These are phyloP conservation scores for Aurelia coerulea DNA, from an alignment of 30 jellyfish, hydroid and myxozoan genomes.

Conservation along the genomic window DNA sequence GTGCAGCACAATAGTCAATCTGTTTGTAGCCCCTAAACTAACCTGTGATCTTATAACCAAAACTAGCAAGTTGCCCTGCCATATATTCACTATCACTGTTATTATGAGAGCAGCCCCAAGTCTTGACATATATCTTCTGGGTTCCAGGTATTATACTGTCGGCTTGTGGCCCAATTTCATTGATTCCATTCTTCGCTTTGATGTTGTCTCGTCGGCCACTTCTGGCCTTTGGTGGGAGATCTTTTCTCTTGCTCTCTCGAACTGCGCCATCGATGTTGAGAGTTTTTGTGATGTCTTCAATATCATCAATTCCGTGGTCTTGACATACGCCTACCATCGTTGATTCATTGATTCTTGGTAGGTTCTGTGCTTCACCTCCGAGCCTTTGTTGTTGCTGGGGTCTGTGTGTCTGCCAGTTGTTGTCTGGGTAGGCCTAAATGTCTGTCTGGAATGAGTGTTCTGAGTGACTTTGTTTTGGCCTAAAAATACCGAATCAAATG, in stretches of 20 bases:
- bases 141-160: constrained; percentile 96
- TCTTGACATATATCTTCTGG: constrained; percentile 81
- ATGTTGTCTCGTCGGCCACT: neutral
- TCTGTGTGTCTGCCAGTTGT: no score
- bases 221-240: constrained; percentile 49
- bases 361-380: no score
- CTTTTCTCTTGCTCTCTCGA: constrained; percentile 23
- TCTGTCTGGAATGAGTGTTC: no score
- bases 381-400: no score
- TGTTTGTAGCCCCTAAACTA: no score
- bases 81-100: constrained; percentile 95
- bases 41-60: constrained; percentile 83
- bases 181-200: neutral
- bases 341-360: no score
- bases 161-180: constrained; percentile 37
- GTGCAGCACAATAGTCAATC: no score
- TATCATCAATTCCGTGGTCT: constrained; percentile 48
- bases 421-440: no score
- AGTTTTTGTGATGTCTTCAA: constrained; percentile 48
- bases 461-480: no score
- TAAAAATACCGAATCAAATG: no score
- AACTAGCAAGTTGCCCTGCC: constrained; percentile 94
- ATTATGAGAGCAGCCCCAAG: constrained; percentile 98
- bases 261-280: constrained; percentile 22
- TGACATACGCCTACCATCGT: constrained; percentile 13